Evolutionary conservation across 2,797 vertebrate genomes (phyloP).

Genomic region (Pseudocheirus occidentalis): DNA sequence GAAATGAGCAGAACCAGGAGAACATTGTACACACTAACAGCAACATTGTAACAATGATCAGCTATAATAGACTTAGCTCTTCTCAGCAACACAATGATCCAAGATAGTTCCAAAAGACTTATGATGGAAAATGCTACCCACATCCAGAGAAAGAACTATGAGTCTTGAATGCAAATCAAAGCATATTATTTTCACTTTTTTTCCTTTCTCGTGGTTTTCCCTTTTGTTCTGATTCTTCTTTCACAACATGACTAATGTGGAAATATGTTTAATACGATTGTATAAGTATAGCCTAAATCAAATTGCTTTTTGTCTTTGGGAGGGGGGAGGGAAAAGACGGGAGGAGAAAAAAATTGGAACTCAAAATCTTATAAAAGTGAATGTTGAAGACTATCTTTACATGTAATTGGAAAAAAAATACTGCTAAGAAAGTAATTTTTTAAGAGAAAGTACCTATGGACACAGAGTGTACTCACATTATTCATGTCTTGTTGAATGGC

Average conservation of each 20-base stretch:
- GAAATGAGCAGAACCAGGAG: too few relatives aligned
- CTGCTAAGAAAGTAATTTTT: neutral
- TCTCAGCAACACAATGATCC: too few relatives aligned
- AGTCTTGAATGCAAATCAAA: neutral
- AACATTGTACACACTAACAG: too few relatives aligned
- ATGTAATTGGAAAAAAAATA: neutral
- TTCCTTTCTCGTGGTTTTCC: neutral
- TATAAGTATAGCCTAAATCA: neutral
- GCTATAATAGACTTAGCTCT: too few relatives aligned
- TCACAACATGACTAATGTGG: neutral
- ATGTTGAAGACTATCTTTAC: neutral
- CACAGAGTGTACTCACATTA: neutral
- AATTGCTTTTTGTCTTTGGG: neutral
- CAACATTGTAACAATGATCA: too few relatives aligned
- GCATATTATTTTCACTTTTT: neutral
- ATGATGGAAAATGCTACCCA: too few relatives aligned
- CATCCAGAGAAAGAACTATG: too few relatives aligned
- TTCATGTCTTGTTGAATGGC: neutral
- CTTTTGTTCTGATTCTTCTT: neutral
- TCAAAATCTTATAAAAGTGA: neutral
- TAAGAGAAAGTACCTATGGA: neutral
- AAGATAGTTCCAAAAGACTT: too few relatives aligned
- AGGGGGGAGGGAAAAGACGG: too few relatives aligned
- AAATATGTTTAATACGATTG: neutral
- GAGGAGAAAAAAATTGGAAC: neutral